Evolutionary conservation across 2,888 invertebrate genomes (phyloP), one percentile per base, ranked within the genome.

Genomic region (Cremastobaeus sp.): DNA sequence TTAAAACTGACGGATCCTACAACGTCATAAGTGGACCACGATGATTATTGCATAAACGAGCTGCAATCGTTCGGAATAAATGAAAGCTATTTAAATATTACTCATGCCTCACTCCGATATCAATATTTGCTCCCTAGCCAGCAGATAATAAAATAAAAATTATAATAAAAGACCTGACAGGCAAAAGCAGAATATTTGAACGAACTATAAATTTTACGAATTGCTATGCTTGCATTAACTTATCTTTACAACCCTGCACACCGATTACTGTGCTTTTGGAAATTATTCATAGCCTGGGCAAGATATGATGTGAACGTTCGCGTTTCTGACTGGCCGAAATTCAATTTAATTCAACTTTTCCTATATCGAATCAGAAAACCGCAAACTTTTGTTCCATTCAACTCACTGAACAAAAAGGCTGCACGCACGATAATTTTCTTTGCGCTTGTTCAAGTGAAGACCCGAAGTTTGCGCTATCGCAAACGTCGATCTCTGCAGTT

Each of bases 181-280:
- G 25, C 25, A 8, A 25, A 5, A 3, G 4, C 4, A 25, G 25
- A 25, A 25, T 25, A n/a, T 37, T 15, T 37, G 35, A 21, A 3
- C 25, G 15, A 20, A 55, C 41, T 14, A 55, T 55, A 55, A 41
- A 55, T 55, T 43, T 14, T 32, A 17, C 55, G 21, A 41, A 41
- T 41, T 43, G 55, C 41, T 43, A 55, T 43, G 55, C 43, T 32
- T 41, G 55, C 55, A 30, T 41, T 41, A 55, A 55, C 41, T 41
- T 55, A 55, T 55, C 55, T 55, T 41, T 55, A 55, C 43, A 39
- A 39, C 39, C 54, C 28, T 17, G 39, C 54, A 28, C 30, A 12
- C 41, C 55, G 55, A 55, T 55, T 55, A 55, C 55, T 9, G 6
- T 39, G 39, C 54, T 54, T 39, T 55, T 15, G 32, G 20, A 43